Evolutionary conservation across 1,140 invertebrate genomes (phyloP), one percentile per base, ranked within the genome.

Genomic region (Ectropis grisescens): DNA sequence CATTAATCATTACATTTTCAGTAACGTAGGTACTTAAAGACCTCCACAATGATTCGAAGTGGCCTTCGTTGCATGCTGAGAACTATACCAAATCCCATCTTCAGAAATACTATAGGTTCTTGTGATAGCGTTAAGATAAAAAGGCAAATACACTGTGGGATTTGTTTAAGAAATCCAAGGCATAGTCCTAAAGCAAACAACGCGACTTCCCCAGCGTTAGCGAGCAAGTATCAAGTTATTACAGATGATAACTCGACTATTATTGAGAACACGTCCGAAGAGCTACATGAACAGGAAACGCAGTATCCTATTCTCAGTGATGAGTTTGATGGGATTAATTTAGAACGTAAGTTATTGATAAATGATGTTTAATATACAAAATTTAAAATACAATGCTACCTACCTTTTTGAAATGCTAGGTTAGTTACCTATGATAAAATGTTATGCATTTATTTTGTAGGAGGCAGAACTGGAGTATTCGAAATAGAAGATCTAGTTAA

Each of bases 401-500:
- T n/a, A n/a, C n/a, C n/a, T n/a, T n/a, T n/a, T n/a, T n/a, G n/a
- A n/a, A n/a, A n/a, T n/a, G n/a, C n/a, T n/a, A n/a, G n/a, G n/a
- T n/a, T n/a, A n/a, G n/a, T n/a, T n/a, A n/a, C n/a, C n/a, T n/a
- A n/a, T n/a, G n/a, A n/a, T n/a, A n/a, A 33, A 16, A 13, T 28
- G 6, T 34, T 23, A 22, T 25, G 9, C 29, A 12, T 24, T 22
- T 24, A 35, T 14, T 23, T 43, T 41, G 47, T 85, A 96, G 93
- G 90, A 59, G 94, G 94, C 1, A 56, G 85, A 36, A 86, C 61
- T 44, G 93, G 93, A 11, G 93, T 96, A 1, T 95, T 89, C 74
- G 94, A 96, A 55, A 86, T 97, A 19, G 91, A 95, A 69, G 93
- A 97, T 41, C 68, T 98, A 13, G 87, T 97, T 0, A 84, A 89